Evolutionary conservation across 2,888 invertebrate genomes (phyloP).

Genomic region (Nomada goodeniana): DNA sequence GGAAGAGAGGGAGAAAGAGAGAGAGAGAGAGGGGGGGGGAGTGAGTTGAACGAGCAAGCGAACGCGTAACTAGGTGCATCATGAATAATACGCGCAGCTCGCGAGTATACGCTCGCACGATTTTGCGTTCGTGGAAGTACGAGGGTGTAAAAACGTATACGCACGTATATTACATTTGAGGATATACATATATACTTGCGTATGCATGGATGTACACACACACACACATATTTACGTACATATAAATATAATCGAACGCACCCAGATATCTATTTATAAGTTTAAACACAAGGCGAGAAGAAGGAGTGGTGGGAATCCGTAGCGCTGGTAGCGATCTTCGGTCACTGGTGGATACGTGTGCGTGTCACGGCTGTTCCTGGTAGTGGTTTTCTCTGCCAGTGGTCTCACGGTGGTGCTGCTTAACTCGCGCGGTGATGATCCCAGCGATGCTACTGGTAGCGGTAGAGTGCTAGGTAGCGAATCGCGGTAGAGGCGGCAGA

Average conservation of each 20-base stretch:
- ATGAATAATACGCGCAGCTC: constrained; percentile 43
- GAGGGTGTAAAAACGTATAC: constrained; percentile 42
- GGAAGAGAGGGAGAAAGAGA: neutral
- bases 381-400: constrained; percentile 43
- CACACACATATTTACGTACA: constrained; percentile 43
- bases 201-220: too few relatives aligned
- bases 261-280: constrained; percentile 82
- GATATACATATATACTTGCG: too few relatives aligned
- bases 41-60: neutral
- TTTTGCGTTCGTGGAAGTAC: constrained; percentile 37
- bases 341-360: constrained; percentile 49
- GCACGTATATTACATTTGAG: neutral
- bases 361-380: constrained; percentile 46
- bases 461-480: constrained; percentile 28
- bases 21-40: neutral
- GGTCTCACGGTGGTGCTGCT: constrained; percentile 35
- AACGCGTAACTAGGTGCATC: constrained; percentile 46
- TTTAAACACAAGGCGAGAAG: constrained; percentile 69
- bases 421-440: constrained; percentile 24
- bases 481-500: constrained; percentile 12
- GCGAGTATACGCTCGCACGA: constrained; percentile 19
- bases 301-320: constrained; percentile 54
- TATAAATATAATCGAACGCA: constrained; percentile 80
- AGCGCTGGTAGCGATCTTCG: constrained; percentile 50
- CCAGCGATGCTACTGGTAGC: constrained; percentile 22